These are phyloP conservation scores for Pteronotus mesoamericanus DNA, from an alignment of 2,797 vertebrate genomes.

Conservation along the genomic window DNA sequence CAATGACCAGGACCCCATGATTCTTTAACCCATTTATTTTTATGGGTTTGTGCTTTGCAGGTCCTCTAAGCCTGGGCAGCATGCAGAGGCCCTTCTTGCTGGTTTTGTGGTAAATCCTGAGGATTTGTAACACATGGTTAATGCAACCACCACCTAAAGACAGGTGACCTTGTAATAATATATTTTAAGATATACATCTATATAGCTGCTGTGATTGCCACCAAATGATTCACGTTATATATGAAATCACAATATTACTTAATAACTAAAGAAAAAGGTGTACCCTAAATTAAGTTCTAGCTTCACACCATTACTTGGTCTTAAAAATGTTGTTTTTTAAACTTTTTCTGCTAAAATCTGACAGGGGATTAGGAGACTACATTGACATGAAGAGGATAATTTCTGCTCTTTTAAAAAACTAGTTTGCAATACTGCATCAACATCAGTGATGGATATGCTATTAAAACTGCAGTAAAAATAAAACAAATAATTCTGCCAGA, in stretches of 20 bases:
- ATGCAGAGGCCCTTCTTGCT: background rate
- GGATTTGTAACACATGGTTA: no score
- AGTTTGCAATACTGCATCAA: background rate
- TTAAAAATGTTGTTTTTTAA: background rate
- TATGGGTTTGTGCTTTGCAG: background rate
- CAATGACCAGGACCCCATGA: background rate
- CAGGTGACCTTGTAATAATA: background rate
- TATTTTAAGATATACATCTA: background rate
- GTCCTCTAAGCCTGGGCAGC: background rate
- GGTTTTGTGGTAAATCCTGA: background rate
- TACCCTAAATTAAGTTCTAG: background rate
- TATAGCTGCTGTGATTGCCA: background rate
- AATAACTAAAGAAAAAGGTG: background rate
- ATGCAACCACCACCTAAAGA: background rate
- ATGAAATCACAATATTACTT: background rate
- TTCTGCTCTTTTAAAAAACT: background rate
- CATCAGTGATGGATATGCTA: background rate
- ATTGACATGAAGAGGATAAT: background rate
- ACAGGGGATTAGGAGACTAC: background rate
- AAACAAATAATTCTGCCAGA: slow-evolving; percentile 24
- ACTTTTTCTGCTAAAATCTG: background rate
- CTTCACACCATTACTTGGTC: background rate
- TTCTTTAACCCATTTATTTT: background rate
- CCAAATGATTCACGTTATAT: background rate
- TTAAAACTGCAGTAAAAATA: background rate